Conservation (phyloP, 2,888 invertebrate species). For the Eulithis prunata region DNA sequence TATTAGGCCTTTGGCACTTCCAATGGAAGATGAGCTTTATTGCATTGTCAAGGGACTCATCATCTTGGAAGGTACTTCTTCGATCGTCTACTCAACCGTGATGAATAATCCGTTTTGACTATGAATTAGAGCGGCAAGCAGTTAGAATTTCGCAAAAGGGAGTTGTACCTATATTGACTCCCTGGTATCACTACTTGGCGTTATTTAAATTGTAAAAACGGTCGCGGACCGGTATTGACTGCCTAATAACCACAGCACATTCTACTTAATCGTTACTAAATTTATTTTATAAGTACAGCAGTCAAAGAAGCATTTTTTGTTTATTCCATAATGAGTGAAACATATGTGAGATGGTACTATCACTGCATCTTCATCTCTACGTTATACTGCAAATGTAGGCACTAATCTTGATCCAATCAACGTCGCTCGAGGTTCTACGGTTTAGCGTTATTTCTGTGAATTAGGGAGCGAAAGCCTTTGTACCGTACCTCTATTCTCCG, state of each 20-base stretch:
- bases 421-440: conserved; percentile 40
- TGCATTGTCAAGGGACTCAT: not conserved
- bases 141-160: no score
- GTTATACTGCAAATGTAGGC: conserved; percentile 44
- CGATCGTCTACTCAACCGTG: no score
- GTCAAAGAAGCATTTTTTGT: no score
- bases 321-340: not conserved
- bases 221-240: not conserved
- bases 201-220: no score
- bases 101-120: no score
- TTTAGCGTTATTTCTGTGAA: conserved; percentile 44
- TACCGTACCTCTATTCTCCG: conserved; percentile 39
- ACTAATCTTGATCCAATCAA: conserved; percentile 45
- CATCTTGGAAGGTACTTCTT: no score
- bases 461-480: conserved; percentile 42
- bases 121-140: no score
- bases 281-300: no score
- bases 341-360: not conserved
- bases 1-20: conserved; percentile 39
- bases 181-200: no score
- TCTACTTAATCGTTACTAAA: no score
- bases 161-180: no score
- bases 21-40: conserved; percentile 29
- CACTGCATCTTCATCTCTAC: conserved; percentile 14
- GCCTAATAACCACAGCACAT: not conserved